A percentile compares a stretch with the other conserved stretches of the same genome.
Evolutionary conservation across 2,888 invertebrate genomes (phyloP).

Genomic region (Diplolepis rosae): DNA sequence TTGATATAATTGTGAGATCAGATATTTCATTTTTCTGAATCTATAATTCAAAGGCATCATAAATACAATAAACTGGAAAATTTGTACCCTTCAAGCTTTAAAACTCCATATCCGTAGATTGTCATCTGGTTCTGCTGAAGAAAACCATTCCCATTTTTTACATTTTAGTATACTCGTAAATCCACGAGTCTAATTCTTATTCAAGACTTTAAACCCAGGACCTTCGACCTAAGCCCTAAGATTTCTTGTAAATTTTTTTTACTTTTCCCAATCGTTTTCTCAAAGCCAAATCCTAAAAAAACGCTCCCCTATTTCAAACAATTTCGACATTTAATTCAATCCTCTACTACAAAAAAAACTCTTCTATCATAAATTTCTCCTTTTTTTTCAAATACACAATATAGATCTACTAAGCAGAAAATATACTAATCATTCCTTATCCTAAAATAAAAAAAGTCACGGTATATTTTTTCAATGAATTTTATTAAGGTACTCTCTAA

Average conservation of each 20-base stretch:
- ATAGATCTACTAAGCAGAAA: too few relatives aligned
- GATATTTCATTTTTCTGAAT: background rate
- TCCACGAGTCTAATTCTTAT: background rate
- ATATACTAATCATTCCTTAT: too few relatives aligned
- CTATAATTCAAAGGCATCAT: conserved; percentile 8
- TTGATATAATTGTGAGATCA: background rate
- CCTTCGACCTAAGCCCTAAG: background rate
- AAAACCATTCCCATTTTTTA: background rate
- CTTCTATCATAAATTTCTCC: background rate
- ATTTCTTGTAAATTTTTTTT: background rate
- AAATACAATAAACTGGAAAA: background rate
- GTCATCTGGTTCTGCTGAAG: too few relatives aligned
- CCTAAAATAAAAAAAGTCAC: background rate
- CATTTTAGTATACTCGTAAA: background rate
- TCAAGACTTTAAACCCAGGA: background rate
- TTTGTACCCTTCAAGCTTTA: background rate
- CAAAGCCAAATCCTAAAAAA: background rate
- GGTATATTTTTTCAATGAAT: background rate
- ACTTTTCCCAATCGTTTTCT: background rate
- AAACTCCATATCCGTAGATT: too few relatives aligned
- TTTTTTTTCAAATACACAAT: background rate
- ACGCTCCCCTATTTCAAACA: background rate
- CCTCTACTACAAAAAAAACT: background rate
- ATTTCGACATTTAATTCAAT: background rate
- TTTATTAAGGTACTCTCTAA: background rate